These are phyloP conservation scores for Symphodus melops DNA, from an alignment of 2,113 vertebrate species.

Conservation along the genomic window DNA sequence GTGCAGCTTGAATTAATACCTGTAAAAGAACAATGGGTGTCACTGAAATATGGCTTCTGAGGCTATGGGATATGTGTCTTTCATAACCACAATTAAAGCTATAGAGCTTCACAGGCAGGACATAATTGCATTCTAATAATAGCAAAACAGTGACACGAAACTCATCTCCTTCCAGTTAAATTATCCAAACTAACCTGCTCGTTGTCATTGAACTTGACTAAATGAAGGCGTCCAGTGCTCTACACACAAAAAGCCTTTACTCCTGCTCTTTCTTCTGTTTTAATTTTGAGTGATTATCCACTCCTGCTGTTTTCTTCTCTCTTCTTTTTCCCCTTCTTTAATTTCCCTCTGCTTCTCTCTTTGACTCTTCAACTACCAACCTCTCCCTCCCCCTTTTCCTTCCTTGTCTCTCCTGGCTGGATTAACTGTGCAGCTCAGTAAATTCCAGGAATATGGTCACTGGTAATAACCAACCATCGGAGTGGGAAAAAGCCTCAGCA, in stretches of 20 bases:
- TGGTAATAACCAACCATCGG: constrained; percentile 65
- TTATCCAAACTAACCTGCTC: background rate
- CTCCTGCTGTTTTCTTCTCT: constrained; percentile 4
- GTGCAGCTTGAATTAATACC: background rate
- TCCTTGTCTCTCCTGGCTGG: constrained; percentile 11
- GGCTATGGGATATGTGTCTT: too few species aligned
- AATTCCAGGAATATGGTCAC: constrained; percentile 70
- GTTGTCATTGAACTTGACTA: background rate
- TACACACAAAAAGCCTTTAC: background rate
- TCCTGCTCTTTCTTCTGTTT: background rate
- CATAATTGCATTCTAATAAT: background rate
- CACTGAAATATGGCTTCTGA: background rate
- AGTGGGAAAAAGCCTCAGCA: constrained; percentile 57
- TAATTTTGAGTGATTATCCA: constrained; percentile 7
- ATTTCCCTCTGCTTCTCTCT: constrained; percentile 13
- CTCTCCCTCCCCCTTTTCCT: background rate
- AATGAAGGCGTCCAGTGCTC: background rate
- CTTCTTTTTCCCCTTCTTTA: background rate
- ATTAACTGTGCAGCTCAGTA: constrained; percentile 68
- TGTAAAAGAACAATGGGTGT: background rate
- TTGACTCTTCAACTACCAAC: background rate
- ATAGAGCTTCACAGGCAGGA: background rate
- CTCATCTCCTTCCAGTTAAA: background rate
- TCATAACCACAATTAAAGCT: background rate
- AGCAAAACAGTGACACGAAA: background rate